Evolutionary conservation across 2,113 vertebrate species (phyloP), one percentile per base, ranked within the genome.

Genomic region (Toxostoma redivivum): DNA sequence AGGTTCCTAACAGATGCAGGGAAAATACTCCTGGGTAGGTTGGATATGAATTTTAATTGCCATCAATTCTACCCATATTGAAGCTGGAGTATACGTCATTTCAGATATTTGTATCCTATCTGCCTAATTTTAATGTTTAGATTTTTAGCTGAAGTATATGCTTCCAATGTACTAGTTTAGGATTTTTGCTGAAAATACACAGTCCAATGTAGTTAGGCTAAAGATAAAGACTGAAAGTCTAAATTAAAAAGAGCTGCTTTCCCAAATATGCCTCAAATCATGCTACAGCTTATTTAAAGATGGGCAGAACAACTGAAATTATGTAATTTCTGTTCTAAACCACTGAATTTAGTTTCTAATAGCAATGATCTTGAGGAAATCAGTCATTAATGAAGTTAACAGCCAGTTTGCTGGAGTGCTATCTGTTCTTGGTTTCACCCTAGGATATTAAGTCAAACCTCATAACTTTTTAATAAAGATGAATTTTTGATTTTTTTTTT

Each of bases 11-110:
- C 45, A 91, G 72, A 94, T 90, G 66, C 38, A 80, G 31, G 22
- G 61, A 90, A 84, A 76, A 94, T 60, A 78, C 57, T 70, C 65
- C 8, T 17, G 15, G 31, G 42, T 80, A 80, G 35, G 45, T 92
- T 72, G 90, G 79, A 86, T 64, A 90, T 95, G 24, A 89, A 93
- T 97, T 96, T 97, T 96, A 97, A 97, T 89, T 97, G 95, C 82
- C 11, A 10, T 77, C 86, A 74, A 66, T 86, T 95, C 92, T 88
- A 95, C 54, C 81, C 70, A 81, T 94, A 88, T 15, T 86, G 64
- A 95, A 91, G 48, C 30, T 65, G 37, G 62, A 81, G 66, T 31
- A 72, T 57, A 61, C 4, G 1, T 62, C 1, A 65, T 66, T 79
- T 90, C 33, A 40, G 76, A 88, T 81, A 51, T 73, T 82, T 0